These are phyloP conservation scores for Catagonus wagneri DNA, from an alignment of 2,113 vertebrate species.

Conservation along the genomic window DNA sequence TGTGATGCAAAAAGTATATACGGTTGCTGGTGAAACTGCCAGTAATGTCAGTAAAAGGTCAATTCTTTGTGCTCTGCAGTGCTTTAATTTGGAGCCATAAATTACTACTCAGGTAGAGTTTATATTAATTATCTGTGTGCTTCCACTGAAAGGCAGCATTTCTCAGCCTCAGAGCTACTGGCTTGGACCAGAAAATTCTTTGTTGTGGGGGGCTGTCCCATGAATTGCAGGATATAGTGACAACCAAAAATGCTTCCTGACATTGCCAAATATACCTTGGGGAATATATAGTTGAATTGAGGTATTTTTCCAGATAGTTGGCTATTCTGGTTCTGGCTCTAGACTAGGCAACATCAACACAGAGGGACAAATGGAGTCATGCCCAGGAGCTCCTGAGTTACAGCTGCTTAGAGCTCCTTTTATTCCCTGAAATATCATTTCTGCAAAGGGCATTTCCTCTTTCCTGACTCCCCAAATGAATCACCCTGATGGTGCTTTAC, in stretches of 20 bases:
- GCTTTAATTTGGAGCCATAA: background rate
- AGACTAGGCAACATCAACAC: accelerated
- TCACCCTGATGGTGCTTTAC: background rate
- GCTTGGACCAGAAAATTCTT: background rate
- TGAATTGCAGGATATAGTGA: background rate
- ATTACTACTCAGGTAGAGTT: background rate
- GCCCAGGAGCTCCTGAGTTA: background rate
- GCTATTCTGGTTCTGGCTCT: background rate
- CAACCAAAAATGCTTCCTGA: background rate
- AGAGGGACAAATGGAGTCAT: background rate
- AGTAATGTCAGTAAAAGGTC: background rate
- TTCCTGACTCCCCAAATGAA: background rate
- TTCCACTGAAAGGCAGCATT: background rate
- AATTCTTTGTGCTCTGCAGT: background rate
- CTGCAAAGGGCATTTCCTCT: background rate
- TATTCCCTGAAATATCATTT: background rate
- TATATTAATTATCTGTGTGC: background rate
- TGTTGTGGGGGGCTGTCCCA: background rate
- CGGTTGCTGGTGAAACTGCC: background rate
- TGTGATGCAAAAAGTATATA: background rate
- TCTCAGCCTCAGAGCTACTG: background rate
- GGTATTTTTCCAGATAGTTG: background rate
- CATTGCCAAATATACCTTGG: background rate
- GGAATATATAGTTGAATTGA: background rate
- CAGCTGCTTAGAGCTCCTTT: background rate